Evolutionary conservation across 2,888 invertebrate species (phyloP).

Genomic region (Ennomos fuscantarius): DNA sequence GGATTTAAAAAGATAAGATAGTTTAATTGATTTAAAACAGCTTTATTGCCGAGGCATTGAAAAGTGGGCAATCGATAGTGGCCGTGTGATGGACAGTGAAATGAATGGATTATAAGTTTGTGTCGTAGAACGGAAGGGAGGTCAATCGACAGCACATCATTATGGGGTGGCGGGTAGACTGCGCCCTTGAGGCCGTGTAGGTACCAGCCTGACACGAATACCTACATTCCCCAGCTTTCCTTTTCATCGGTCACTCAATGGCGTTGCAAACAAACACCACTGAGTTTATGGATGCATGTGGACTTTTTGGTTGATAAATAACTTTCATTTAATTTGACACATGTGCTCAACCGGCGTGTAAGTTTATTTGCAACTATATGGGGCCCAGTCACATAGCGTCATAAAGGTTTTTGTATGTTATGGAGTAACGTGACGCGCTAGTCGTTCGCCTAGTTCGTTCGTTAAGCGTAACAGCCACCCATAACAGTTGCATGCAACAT

Average conservation of each 20-base stretch:
- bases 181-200: conserved; percentile 47
- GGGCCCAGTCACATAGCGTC: too few relatives aligned
- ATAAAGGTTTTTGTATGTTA: too few relatives aligned
- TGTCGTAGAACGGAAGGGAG: conserved; percentile 13
- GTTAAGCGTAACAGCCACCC: too few relatives aligned
- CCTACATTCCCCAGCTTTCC: conserved; percentile 36
- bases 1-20: conserved; percentile 15
- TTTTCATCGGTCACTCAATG: conserved; percentile 39
- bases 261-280: conserved; percentile 24
- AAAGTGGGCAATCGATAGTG: conserved; percentile 61
- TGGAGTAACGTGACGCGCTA: too few relatives aligned
- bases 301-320: background rate
- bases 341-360: background rate
- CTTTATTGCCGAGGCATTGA: conserved; percentile 33
- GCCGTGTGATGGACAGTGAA: conserved; percentile 44
- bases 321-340: conserved; percentile 3
- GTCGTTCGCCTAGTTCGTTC: too few relatives aligned
- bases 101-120: conserved; percentile 34
- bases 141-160: conserved; percentile 22
- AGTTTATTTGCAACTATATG: conserved; percentile 2
- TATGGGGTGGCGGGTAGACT: conserved; percentile 26
- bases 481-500: too few relatives aligned
- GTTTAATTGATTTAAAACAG: conserved; percentile 11
- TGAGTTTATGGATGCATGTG: conserved; percentile 13
- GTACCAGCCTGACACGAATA: conserved; percentile 49